Conservation (phyloP, 2,113 vertebrate species). For the Falco punctatus region DNA sequence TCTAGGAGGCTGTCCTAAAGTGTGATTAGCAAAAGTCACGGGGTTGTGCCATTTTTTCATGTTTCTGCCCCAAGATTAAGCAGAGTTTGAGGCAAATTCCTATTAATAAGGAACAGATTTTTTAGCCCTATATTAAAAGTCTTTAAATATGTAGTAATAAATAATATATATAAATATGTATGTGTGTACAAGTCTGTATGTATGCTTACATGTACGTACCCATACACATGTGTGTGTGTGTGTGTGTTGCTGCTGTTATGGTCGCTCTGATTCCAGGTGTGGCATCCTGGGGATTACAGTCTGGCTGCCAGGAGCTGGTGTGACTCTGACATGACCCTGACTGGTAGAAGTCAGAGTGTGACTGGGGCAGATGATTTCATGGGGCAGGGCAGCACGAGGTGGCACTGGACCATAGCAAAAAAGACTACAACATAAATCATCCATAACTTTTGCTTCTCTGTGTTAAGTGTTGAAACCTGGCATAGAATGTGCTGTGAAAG, state of each 20-base stretch:
- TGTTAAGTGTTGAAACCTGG: neutral
- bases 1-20: neutral
- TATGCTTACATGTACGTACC: neutral
- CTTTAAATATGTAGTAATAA: neutral
- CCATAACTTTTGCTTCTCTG: neutral
- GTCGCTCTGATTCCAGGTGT: neutral
- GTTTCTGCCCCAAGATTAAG: neutral
- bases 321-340: neutral
- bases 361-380: neutral
- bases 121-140: neutral
- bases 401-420: neutral
- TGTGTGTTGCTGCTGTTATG: rapidly evolving
- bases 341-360: neutral
- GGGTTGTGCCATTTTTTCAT: neutral
- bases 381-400: neutral
- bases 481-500: neutral
- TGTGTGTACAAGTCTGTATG: neutral
- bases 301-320: neutral
- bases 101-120: neutral
- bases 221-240: too few species aligned
- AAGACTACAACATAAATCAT: neutral
- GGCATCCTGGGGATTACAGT: rapidly evolving
- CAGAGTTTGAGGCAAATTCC: neutral
- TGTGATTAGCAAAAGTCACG: neutral
- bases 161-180: neutral